Evolutionary conservation across 2,888 invertebrate species (phyloP).

Genomic region (Pelosia muscerda): DNA sequence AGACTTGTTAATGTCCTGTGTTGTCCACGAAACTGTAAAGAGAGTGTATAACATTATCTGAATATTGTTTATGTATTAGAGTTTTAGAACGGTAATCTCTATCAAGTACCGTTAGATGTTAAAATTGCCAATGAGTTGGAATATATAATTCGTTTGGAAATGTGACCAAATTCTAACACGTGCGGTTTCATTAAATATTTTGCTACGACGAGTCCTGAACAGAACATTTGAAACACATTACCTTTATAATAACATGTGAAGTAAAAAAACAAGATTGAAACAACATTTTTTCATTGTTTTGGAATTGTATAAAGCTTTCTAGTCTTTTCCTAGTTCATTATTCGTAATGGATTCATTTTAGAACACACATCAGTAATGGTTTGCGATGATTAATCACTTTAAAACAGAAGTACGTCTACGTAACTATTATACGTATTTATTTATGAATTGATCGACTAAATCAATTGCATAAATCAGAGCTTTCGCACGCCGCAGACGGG

Average conservation of each 20-base stretch:
- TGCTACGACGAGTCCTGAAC: conserved; percentile 24
- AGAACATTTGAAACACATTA: conserved; percentile 16
- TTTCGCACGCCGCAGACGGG: conserved; percentile 64
- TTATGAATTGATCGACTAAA: conserved; percentile 27
- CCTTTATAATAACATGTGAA: too few relatives aligned
- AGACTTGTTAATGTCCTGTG: conserved; percentile 52
- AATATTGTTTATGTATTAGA: conserved; percentile 63
- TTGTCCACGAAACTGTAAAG: conserved; percentile 44
- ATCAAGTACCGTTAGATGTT: conserved; percentile 60
- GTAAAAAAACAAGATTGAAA: not conserved
- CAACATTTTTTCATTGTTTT: not conserved
- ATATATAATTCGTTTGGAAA: conserved; percentile 53
- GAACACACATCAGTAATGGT: conserved; percentile 11
- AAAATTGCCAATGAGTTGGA: conserved; percentile 58
- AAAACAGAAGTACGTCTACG: conserved; percentile 9
- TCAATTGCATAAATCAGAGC: conserved; percentile 62
- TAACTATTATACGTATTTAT: conserved; percentile 19
- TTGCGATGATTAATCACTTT: conserved; percentile 30
- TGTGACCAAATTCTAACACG: conserved; percentile 37
- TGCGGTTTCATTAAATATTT: conserved; percentile 27
- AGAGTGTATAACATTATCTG: conserved; percentile 49
- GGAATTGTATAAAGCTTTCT: not conserved
- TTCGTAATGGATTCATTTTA: not conserved
- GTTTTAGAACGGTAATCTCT: conserved; percentile 60
- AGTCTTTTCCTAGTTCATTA: not conserved